Evolutionary conservation across 1,140 invertebrate species (phyloP), one percentile per base, ranked within the genome.

Genomic region (Lerema accius): DNA sequence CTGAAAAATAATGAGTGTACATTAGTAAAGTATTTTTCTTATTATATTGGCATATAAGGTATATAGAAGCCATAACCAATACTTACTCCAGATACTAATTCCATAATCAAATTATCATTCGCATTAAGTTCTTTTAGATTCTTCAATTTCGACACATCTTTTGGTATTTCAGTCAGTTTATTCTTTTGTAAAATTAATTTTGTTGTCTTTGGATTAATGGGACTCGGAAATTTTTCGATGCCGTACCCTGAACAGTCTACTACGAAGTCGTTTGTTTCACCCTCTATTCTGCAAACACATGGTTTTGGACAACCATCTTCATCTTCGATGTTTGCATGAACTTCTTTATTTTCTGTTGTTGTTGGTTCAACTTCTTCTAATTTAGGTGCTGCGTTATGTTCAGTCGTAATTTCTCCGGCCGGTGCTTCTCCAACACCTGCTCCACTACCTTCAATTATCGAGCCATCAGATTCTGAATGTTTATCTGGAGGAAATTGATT

Each of bases 171-270:
- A 10, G 80, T 90, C 16, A 93, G 65, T 53, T 88, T 85, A 72
- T 93, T 94, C 42, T 91, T 91, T 61, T 91, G 81, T 66, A 94
- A 63, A 63, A 92, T 88, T 17, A 92, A 64, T 37, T 64, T 76
- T 3, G 84, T 86, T 14, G 81, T 84, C 39, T 73, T 84, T 15
- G 72, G 28, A 60, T 89, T 82, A 19, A 89, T 71, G 4, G 76
- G 67, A 9, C 68, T 55, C 0, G 88, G 87, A 28, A 89, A 78
- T 65, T 88, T 80, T 6, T 78, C 82, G 19, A 91, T 67, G 14
- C 64, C 81, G 35, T 81, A 78, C 48, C 79, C 78, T 23, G 83
- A 81, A 69, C 88, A 90, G 69, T 90, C 79, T 9, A 89, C 80
- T 4, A 81, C 65, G 13, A 80, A 84, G 28, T 76, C 77, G 13